Conservation (phyloP, 2,113 vertebrate species). For the Crypturellus undulatus region DNA sequence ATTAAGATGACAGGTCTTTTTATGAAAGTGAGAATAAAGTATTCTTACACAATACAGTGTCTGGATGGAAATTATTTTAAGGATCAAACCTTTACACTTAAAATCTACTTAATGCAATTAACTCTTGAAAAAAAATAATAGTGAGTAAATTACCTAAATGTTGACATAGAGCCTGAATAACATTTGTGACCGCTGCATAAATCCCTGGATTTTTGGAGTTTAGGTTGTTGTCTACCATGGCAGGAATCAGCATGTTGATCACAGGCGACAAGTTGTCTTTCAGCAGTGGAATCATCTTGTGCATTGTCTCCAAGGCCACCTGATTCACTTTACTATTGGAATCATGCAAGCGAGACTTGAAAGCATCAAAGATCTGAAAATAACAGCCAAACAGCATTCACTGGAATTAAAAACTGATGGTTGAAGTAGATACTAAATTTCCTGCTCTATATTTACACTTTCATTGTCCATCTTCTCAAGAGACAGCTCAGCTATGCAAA, state of each 20-base stretch:
- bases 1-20: not conserved
- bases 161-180: constrained; percentile 84
- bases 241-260: constrained; percentile 91
- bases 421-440: fast-evolving
- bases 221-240: constrained; percentile 94
- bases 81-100: not conserved
- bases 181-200: constrained; percentile 87
- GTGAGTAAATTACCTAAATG: constrained; percentile 81
- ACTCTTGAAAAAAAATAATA: not conserved
- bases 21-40: not conserved
- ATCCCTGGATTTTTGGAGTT: constrained; percentile 94
- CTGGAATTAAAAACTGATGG: fast-evolving
- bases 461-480: fast-evolving
- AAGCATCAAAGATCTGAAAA: constrained; percentile 90
- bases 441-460: not conserved
- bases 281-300: constrained; percentile 86
- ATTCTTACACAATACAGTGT: not conserved
- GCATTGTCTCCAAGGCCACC: constrained; percentile 88
- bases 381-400: not conserved
- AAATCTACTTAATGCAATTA: no score
- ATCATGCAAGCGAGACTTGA: constrained; percentile 90
- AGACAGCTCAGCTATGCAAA: not conserved
- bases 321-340: constrained; percentile 95
- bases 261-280: constrained; percentile 87
- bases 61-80: not conserved